A percentile compares a stretch with the other conserved stretches of the same genome.
Conservation (phyloP, 2,113 vertebrate species). For the Sorex fumeus region DNA sequence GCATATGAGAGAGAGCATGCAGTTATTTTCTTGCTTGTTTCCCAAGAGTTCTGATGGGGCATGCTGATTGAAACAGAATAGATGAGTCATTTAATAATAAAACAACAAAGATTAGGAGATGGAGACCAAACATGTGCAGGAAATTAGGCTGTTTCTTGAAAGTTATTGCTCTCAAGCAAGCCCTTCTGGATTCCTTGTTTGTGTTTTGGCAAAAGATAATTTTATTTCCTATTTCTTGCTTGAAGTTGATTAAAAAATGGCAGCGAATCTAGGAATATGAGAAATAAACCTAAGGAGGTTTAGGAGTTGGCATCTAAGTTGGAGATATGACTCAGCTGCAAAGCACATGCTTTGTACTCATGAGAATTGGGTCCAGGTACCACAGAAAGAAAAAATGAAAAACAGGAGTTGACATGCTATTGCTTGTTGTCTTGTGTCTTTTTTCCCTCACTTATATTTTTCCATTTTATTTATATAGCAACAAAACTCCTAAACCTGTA, state of each 20-base stretch:
- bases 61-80: conserved; percentile 9
- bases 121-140: too few relatives aligned
- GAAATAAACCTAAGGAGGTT: too few relatives aligned
- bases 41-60: conserved; percentile 25
- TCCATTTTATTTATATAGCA: neutral
- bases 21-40: conserved; percentile 14
- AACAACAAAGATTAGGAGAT: neutral
- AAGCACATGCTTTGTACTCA: too few relatives aligned
- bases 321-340: too few relatives aligned
- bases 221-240: neutral
- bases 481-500: neutral
- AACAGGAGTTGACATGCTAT: neutral
- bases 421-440: neutral
- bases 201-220: neutral
- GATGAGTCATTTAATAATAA: conserved; percentile 34
- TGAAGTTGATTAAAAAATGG: neutral
- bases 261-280: neutral
- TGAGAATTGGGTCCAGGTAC: too few relatives aligned
- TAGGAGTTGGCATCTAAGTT: too few relatives aligned
- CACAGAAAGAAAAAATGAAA: too few relatives aligned
- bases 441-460: neutral
- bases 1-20: neutral
- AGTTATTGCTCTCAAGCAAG: conserved; percentile 10
- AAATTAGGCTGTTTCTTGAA: neutral
- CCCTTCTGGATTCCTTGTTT: neutral